Percentiles rank a stretch among this genome's conserved stretches.
phyloP scores from a whole-genome alignment of 2,797 vertebrate genomes.

The Meriones psammophilus region DNA sequence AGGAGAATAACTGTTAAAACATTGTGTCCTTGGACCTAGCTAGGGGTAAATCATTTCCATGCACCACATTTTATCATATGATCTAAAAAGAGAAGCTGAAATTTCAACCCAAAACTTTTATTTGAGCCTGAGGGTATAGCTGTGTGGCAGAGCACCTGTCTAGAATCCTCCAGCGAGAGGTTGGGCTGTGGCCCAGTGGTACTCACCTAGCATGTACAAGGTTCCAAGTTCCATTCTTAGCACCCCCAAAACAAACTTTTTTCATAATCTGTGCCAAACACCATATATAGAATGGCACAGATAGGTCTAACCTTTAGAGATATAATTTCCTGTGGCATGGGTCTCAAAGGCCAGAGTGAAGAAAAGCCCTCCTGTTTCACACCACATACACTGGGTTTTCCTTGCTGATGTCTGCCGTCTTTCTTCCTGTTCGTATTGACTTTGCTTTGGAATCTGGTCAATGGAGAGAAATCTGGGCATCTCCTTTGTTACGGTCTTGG shows the following conservation, averaged over 20 bases:
- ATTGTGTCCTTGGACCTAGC: background rate
- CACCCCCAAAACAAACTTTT: background rate
- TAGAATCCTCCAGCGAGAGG: background rate
- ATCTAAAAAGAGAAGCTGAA: background rate
- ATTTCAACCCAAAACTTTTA: background rate
- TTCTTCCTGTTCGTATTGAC: background rate
- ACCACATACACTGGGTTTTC: background rate
- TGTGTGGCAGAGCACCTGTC: background rate
- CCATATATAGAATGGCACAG: background rate
- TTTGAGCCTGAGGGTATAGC: background rate
- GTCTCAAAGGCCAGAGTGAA: background rate
- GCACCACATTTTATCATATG: background rate
- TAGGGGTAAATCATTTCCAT: background rate
- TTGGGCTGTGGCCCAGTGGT: background rate
- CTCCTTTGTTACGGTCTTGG: background rate
- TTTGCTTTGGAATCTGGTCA: background rate
- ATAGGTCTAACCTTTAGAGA: background rate
- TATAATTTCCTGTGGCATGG: background rate
- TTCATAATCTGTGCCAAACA: background rate
- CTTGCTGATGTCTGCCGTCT: background rate
- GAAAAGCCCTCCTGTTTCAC: background rate
- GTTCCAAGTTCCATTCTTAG: background rate
- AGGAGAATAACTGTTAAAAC: background rate
- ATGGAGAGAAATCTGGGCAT: background rate
- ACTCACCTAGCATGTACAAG: background rate